These are phyloP conservation scores for Harpagifer antarcticus DNA, from an alignment of 2,797 vertebrate genomes.

Conservation along the genomic window DNA sequence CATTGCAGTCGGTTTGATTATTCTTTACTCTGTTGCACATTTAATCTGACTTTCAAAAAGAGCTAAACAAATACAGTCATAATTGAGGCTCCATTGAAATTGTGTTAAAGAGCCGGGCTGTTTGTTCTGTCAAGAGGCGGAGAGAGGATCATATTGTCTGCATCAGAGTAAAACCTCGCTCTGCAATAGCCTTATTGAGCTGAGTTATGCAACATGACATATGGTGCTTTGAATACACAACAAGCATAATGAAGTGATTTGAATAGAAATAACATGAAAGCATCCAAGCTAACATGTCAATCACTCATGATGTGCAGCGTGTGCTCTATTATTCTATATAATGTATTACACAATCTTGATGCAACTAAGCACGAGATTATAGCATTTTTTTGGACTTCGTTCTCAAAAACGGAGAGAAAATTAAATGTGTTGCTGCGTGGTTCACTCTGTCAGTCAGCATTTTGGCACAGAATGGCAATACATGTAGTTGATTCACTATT, in stretches of 20 bases:
- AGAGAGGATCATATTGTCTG: constrained; percentile 19
- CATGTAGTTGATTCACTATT: constrained; percentile 1
- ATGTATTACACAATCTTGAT: constrained; percentile 28
- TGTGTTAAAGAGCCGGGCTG: background rate
- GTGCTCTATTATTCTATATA: background rate
- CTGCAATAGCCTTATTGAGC: constrained; percentile 19
- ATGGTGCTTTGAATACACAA: constrained; percentile 43
- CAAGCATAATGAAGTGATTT: constrained; percentile 22
- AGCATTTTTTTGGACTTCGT: constrained; percentile 11
- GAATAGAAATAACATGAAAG: constrained; percentile 20
- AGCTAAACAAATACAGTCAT: background rate
- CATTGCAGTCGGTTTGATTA: background rate
- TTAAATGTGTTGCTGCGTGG: constrained; percentile 18
- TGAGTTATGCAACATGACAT: constrained; percentile 51
- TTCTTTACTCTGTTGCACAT: background rate
- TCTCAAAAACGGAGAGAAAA: constrained; percentile 6
- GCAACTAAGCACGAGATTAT: constrained; percentile 26
- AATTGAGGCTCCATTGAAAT: background rate
- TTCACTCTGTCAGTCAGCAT: background rate
- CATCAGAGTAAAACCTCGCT: constrained; percentile 31
- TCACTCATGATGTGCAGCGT: background rate
- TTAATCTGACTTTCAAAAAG: constrained; percentile 4
- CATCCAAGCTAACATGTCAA: background rate
- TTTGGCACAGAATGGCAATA: background rate
- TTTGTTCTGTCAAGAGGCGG: background rate